Evolutionary conservation across 1,140 invertebrate genomes (phyloP).

Genomic region (Drosophila mojavensis): DNA sequence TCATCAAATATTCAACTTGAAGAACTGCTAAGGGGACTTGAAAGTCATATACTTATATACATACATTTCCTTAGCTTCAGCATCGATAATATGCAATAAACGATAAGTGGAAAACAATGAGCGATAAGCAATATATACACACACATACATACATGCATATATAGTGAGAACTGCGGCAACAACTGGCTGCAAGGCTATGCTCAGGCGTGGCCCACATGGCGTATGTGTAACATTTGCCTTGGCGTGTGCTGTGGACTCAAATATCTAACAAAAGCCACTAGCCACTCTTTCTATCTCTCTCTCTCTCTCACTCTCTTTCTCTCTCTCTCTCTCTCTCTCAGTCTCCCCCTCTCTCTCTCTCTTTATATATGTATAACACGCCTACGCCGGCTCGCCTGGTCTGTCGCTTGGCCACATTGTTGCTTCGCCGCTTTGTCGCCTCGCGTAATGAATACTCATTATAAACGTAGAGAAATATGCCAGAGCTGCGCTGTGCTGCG

Average conservation of each 20-base stretch:
- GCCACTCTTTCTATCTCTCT: not conserved
- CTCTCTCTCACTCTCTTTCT: no score
- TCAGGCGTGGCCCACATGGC: slow-evolving; percentile 48
- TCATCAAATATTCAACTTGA: no score
- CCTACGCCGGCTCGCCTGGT: not conserved
- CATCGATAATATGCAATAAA: slow-evolving; percentile 9
- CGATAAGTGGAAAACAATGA: slow-evolving; percentile 24
- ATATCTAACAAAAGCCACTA: slow-evolving; percentile 39
- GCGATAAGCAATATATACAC: not conserved
- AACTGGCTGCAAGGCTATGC: slow-evolving; percentile 17
- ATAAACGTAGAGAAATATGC: slow-evolving; percentile 11
- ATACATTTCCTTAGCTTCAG: not conserved
- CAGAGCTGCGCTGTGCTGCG: not conserved
- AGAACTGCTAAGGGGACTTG: not conserved
- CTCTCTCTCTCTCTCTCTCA: no score
- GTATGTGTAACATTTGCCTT: slow-evolving; percentile 67
- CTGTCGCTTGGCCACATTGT: slow-evolving; percentile 22
- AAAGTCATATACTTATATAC: not conserved
- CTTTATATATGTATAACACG: not conserved
- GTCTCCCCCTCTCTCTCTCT: no score
- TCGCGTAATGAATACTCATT: slow-evolving; percentile 48
- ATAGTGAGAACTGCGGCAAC: not conserved
- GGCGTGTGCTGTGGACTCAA: slow-evolving; percentile 17
- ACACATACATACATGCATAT: no score
- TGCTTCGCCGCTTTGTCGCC: slow-evolving; percentile 28